Evolutionary conservation across 1,140 invertebrate species (phyloP), one percentile per base, ranked within the genome.

Genomic region (Caenorhabditis tropicalis): DNA sequence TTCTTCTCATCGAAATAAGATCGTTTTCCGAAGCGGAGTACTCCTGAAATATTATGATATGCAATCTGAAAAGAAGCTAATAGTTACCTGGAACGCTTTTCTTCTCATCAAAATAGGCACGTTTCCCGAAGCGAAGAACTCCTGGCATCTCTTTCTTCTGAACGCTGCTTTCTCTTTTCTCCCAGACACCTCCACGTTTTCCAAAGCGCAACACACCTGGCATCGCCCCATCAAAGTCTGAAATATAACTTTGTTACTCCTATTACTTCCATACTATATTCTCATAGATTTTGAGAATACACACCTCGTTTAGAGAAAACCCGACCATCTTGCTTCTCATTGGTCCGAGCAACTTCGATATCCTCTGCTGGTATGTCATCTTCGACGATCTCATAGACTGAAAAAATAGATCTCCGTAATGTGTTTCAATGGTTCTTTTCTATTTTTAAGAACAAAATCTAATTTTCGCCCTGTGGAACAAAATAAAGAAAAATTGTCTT

Each of bases 81-180:
- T 43, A 5, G 21, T 79, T 60, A 86, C 85, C 85, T 39, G 85
- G 85, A 58, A 86, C 85, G 31, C 79, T 81, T 43, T 86, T 86
- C 82, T 86, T 87, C 81, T 87, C 86, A 58, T 79, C 43, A 15
- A 86, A 70, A n/a, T 46, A 43, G n/a, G 51, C 49, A 56, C 86
- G 86, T 79, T 87, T 87, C 16, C 86, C 86, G 74, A 87, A 87
- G 19, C 86, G 70, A 10, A 87, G 85, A 21, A 87, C 86, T 74
- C 86, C 86, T n/a, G 86, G 86, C 86, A 87, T 87, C 21, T 86
- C 86, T 58, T 87, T 87, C 53, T 87, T 87, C 51, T 87, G 87
- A 4, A 84, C 58, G 29, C 39, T 49, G 49, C 65, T 39, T 6
- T 79, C 83, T 15, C 43, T 29, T 79, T 46, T 60, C 33, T 51